Conservation (phyloP, 2,888 invertebrate genomes). For the Alcis repandata region DNA sequence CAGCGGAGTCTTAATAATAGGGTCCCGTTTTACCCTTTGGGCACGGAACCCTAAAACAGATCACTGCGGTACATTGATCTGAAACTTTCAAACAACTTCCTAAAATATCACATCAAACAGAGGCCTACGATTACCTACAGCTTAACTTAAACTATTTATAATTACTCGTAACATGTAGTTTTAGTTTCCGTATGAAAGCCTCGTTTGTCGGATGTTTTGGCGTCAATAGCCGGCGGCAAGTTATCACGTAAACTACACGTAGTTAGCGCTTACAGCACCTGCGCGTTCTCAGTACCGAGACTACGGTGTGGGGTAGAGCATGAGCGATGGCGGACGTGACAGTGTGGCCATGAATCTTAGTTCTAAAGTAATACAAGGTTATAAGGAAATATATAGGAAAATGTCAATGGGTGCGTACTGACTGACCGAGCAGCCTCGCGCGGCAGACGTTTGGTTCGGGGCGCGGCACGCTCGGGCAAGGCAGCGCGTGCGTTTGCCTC, state of each 20-base stretch:
- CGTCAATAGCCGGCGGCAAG: slow-evolving; percentile 23
- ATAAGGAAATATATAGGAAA: no score
- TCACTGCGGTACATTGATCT: neutral
- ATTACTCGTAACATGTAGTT: neutral
- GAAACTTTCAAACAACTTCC: neutral
- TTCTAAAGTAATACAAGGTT: no score
- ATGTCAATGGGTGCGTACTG: no score
- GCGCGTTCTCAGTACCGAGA: slow-evolving; percentile 24
- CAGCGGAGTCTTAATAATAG: no score
- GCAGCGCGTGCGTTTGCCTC: no score
- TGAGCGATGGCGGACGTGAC: neutral
- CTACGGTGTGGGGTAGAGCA: neutral
- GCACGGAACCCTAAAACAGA: no score
- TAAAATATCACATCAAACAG: neutral
- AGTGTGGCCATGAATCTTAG: no score
- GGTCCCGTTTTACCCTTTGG: no score
- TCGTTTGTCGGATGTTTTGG: neutral
- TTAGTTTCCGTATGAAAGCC: neutral
- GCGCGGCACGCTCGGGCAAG: no score
- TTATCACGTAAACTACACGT: slow-evolving; percentile 36
- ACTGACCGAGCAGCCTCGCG: no score
- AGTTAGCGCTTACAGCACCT: slow-evolving; percentile 41
- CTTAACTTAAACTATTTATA: neutral
- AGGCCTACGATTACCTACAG: neutral
- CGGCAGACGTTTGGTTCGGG: no score